Evolutionary conservation across 1,140 invertebrate species (phyloP).

Genomic region (Achatina immaculata): DNA sequence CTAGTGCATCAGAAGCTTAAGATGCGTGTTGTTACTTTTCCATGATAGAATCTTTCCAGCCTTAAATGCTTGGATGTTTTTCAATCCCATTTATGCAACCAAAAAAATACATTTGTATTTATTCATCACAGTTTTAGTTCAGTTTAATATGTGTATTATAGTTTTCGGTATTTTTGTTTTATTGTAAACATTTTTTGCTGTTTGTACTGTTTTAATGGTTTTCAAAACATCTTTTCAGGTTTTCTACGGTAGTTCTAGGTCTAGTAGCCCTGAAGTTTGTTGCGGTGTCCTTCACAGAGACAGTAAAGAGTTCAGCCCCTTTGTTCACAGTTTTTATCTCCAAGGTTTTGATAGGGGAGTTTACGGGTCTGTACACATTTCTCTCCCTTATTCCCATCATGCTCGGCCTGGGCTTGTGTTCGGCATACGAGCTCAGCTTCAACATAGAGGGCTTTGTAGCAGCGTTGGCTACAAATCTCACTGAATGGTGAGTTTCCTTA

Average conservation of each 20-base stretch:
- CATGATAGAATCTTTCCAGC: too few relatives aligned
- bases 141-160: too few relatives aligned
- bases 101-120: too few relatives aligned
- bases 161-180: too few relatives aligned
- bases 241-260: constrained; percentile 82
- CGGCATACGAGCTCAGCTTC: constrained; percentile 87
- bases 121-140: too few relatives aligned
- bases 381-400: constrained; percentile 87
- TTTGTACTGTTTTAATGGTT: too few relatives aligned
- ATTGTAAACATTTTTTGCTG: too few relatives aligned
- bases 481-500: constrained; percentile 78
- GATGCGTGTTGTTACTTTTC: too few relatives aligned
- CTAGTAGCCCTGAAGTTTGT: constrained; percentile 86
- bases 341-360: constrained; percentile 78
- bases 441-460: constrained; percentile 83
- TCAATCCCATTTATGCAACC: too few relatives aligned
- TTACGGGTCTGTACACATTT: constrained; percentile 82
- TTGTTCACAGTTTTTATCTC: constrained; percentile 85
- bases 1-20: too few relatives aligned
- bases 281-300: constrained; percentile 88
- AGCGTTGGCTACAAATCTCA: constrained; percentile 85
- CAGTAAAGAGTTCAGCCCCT: constrained; percentile 88
- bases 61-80: too few relatives aligned
- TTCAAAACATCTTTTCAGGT: constrained; percentile 75
- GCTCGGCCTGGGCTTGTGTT: constrained; percentile 86